Evolutionary conservation across 64 coral and sea anemone genomes (phyloP).

Genomic region (Dendronephthya gigantea): DNA sequence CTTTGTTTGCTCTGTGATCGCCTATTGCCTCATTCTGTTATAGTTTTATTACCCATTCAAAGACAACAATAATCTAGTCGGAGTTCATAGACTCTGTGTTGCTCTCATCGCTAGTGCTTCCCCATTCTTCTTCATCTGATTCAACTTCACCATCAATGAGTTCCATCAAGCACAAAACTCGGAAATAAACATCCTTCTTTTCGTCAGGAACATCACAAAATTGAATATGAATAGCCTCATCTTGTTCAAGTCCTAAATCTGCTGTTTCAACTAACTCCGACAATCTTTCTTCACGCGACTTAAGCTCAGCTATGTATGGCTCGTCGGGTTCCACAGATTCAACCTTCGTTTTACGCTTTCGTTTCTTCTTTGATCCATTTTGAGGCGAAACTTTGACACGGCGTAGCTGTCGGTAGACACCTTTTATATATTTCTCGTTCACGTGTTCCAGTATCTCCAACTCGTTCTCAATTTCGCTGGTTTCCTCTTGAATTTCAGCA

Average conservation of each 20-base stretch:
- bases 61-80: too few species aligned
- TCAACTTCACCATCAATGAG: background rate
- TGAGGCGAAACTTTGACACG: background rate
- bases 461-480: too few species aligned
- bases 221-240: background rate
- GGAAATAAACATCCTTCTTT: background rate
- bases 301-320: background rate
- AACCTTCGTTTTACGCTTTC: background rate
- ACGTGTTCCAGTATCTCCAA: constrained; percentile 65
- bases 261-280: background rate
- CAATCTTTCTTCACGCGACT: background rate
- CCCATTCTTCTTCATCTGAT: background rate
- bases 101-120: too few species aligned
- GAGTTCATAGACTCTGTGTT: too few species aligned
- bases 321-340: background rate
- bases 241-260: background rate
- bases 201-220: background rate
- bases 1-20: too few species aligned
- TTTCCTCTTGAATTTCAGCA: constrained; percentile 49
- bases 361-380: background rate
- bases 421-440: constrained; percentile 45
- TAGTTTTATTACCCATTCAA: too few species aligned
- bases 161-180: background rate
- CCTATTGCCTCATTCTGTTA: too few species aligned
- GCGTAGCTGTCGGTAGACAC: background rate